Evolutionary conservation across 1,140 invertebrate species (phyloP).

Genomic region (Platorchestia sp.): DNA sequence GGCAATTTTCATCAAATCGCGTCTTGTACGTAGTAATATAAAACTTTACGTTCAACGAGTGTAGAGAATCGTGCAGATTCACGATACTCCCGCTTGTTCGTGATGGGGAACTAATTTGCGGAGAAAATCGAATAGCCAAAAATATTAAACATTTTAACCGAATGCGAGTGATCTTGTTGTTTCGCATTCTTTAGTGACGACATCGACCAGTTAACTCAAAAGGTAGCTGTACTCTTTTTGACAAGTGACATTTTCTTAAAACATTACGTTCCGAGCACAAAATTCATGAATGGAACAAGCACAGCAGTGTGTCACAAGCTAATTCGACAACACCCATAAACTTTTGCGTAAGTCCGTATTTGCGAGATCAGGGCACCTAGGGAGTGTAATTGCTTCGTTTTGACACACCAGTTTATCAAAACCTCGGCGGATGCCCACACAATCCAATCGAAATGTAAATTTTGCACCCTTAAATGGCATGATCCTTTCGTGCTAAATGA

Average conservation of each 20-base stretch:
- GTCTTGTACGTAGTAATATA: neutral
- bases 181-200: neutral
- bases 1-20: neutral
- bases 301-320: neutral
- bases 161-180: neutral
- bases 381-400: neutral
- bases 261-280: neutral
- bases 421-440: too few species aligned
- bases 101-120: neutral
- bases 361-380: neutral
- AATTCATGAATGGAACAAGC: neutral
- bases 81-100: neutral
- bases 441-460: neutral
- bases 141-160: neutral
- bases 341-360: neutral
- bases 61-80: neutral
- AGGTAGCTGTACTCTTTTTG: too few species aligned
- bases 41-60: neutral
- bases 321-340: neutral
- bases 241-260: neutral
- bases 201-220: too few species aligned
- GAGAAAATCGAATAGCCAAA: neutral
- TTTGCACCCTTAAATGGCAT: neutral
- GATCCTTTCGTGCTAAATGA: neutral
- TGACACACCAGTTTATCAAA: neutral